phyloP scores from a whole-genome alignment of 2,113 vertebrate species.

The Dendropsophus ebraccatus region DNA sequence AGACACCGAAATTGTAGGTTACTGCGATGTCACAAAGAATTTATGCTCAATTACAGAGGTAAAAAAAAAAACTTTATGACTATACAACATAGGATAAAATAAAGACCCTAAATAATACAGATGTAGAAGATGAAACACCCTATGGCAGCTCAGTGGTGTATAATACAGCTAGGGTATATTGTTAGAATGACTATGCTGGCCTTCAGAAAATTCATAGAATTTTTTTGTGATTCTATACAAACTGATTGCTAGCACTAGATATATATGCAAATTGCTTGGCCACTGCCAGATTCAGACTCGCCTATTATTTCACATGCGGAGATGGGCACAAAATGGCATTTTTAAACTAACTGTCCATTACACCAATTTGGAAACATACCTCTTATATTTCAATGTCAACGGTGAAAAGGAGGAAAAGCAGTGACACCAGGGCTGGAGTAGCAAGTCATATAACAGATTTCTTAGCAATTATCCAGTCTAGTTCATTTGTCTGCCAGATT shows the following conservation, averaged over 20 bases:
- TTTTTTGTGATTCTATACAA: background rate
- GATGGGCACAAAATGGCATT: constrained; percentile 10
- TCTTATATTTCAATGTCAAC: background rate
- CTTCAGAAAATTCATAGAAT: background rate
- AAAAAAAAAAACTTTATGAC: background rate
- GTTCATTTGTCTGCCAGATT: background rate
- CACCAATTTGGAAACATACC: background rate
- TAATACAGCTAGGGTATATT: background rate
- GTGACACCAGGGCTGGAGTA: background rate
- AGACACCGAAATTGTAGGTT: background rate
- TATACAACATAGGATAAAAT: background rate
- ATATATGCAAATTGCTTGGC: background rate
- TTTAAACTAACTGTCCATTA: constrained; percentile 10
- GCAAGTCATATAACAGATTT: background rate
- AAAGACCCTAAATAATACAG: background rate
- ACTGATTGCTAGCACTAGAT: constrained; percentile 12
- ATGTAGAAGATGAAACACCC: background rate
- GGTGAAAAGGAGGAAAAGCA: background rate
- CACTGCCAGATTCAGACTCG: background rate
- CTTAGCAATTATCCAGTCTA: background rate
- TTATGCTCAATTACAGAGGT: background rate
- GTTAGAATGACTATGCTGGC: background rate
- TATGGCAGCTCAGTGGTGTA: background rate
- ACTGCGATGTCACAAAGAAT: background rate
- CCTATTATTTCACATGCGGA: background rate